Conservation (phyloP, 2,113 vertebrate genomes). For the Syngnathus typhle region DNA sequence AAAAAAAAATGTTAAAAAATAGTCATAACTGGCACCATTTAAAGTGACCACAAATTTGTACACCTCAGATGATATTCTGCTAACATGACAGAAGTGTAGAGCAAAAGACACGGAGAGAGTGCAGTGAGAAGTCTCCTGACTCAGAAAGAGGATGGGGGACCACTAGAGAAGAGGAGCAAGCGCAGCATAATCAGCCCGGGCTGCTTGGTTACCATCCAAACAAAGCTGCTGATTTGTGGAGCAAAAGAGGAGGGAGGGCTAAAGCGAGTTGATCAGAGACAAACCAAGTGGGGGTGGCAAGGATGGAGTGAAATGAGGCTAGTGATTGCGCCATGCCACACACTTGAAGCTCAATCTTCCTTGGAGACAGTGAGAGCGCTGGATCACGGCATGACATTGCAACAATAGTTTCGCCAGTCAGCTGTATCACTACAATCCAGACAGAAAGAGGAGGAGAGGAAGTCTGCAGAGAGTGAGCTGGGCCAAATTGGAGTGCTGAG, state of each 20-base stretch:
- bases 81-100: slow-evolving; percentile 17
- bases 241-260: slow-evolving; percentile 61
- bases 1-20: too few relatives aligned
- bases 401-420: slow-evolving; percentile 52
- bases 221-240: slow-evolving; percentile 73
- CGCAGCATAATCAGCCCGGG: slow-evolving; percentile 68
- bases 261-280: slow-evolving; percentile 45
- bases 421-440: slow-evolving; percentile 46
- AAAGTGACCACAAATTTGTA: too few relatives aligned
- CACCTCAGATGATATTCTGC: too few relatives aligned
- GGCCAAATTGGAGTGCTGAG: slow-evolving; percentile 34
- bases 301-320: slow-evolving; percentile 55
- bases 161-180: slow-evolving; percentile 47
- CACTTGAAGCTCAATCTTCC: slow-evolving; percentile 74
- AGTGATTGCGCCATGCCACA: slow-evolving; percentile 69
- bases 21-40: too few relatives aligned
- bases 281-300: slow-evolving; percentile 35
- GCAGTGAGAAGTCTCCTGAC: slow-evolving; percentile 45
- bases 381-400: slow-evolving; percentile 61
- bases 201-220: slow-evolving; percentile 79
- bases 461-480: slow-evolving; percentile 16
- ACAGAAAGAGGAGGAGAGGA: slow-evolving; percentile 22
- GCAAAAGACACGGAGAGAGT: slow-evolving; percentile 12
- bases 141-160: slow-evolving; percentile 27
- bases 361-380: slow-evolving; percentile 64